Conservation (phyloP, 2,797 vertebrate species). For the Gallinago nigripennis region DNA sequence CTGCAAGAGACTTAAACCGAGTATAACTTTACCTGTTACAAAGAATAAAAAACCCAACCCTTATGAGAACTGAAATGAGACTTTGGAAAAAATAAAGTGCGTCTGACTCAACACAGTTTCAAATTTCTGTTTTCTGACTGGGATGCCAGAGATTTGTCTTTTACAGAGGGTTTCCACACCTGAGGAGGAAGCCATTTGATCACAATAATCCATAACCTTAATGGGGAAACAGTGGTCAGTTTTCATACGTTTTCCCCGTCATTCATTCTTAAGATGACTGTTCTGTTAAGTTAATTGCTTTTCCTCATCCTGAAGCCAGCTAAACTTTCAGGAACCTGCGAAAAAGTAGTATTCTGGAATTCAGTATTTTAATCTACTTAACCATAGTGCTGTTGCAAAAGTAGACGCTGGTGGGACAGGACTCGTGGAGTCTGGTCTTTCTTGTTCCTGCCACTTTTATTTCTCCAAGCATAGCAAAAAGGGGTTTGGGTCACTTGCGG, state of each 20-base stretch:
- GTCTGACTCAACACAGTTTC: not conserved
- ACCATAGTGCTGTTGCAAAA: not conserved
- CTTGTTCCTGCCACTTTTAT: not conserved
- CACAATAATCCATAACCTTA: not conserved
- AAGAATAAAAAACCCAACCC: not conserved
- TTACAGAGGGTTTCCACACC: not conserved
- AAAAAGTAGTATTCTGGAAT: not conserved
- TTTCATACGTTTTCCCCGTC: accelerated
- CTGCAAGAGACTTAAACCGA: not conserved
- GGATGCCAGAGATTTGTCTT: not conserved
- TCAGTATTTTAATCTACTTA: not conserved
- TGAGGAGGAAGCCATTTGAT: not conserved
- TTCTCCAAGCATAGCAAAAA: not conserved
- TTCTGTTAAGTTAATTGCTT: not conserved
- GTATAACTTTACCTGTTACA: not conserved
- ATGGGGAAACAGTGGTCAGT: not conserved
- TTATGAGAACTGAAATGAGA: not conserved
- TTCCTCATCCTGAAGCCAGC: not conserved
- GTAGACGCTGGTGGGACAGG: not conserved
- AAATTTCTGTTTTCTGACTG: not conserved
- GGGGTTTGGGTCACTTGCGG: not conserved
- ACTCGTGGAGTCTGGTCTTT: not conserved
- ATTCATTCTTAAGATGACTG: not conserved
- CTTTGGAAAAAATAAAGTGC: not conserved
- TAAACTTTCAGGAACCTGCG: not conserved